Evolutionary conservation across 2,113 vertebrate species (phyloP), one percentile per base, ranked within the genome.

Genomic region (Tympanuchus pallidicinctus): DNA sequence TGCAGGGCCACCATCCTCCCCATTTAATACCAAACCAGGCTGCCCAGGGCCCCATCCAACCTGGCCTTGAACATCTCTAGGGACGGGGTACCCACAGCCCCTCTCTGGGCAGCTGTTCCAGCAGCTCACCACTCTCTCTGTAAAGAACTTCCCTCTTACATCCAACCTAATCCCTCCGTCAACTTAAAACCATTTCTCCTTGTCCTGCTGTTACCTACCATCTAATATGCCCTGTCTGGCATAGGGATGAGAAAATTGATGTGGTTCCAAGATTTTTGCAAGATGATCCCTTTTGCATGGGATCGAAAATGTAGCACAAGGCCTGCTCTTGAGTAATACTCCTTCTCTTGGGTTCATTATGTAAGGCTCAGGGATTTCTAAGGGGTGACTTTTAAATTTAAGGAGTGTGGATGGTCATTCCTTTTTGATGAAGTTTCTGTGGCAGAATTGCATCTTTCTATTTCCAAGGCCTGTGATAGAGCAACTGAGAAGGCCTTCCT

Each of bases 401-500:
- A 56, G 25, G 25, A 57, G 47, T 70, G 40, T 18, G 5, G 21
- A 24, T 16, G 17, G 0, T 52, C 20, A 54, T 54, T 30, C 24
- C 11, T 61, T 72, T 74, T 40, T 38, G 14, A 57, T 60, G 4
- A 56, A n/a, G 10, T 74, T 74, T 84, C 30, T 19, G 13, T 74
- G 47, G 15, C 24, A 78, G 45, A 65, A 32, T 91, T 43, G 6
- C 7, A n/a, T 36, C 38, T 71, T 83, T 77, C 60, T 2, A 4
- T 74, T 89, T 89, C 52, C 34, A 80, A 43, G 40, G 43, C 10
- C 4, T 43, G 67, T 75, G 34, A 28, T 40, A 65, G 47, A 6
- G 28, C 38, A 75, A 3, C 24, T 86, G 72, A 86, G 91, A 92
- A 88, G 88, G 21, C 91, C 24, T 82, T 96, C 16, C 61, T 77